Conservation (phyloP, 2,797 vertebrate species). For the Carcharodon carcharias region DNA sequence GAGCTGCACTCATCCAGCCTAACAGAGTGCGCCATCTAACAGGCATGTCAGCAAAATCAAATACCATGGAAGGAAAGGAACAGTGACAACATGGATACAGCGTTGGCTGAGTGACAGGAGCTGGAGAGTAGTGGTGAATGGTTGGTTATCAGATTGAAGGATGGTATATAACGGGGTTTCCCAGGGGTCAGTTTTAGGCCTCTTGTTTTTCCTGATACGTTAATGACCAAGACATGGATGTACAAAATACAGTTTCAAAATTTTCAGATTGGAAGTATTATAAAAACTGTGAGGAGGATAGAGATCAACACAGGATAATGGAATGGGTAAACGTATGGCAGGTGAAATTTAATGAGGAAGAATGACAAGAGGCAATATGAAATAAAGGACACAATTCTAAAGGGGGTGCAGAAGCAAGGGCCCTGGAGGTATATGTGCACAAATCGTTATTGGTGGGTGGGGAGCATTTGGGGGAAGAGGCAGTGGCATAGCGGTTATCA, state of each 20-base stretch:
- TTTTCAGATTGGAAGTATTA: not conserved
- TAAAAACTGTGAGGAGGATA: too few relatives aligned
- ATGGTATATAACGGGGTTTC: not conserved
- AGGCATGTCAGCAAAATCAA: too few relatives aligned
- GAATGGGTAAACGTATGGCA: not conserved
- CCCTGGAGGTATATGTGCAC: too few relatives aligned
- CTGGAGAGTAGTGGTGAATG: not conserved
- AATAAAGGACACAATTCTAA: not conserved
- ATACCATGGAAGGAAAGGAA: too few relatives aligned
- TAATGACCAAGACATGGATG: not conserved
- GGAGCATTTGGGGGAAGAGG: too few relatives aligned
- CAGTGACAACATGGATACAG: not conserved
- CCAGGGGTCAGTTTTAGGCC: not conserved
- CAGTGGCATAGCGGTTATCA: too few relatives aligned
- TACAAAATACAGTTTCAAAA: too few relatives aligned
- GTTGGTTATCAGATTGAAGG: not conserved
- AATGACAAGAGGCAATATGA: not conserved
- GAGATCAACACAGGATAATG: not conserved
- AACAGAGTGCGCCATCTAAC: too few relatives aligned
- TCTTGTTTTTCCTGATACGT: not conserved
- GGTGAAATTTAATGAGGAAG: not conserved
- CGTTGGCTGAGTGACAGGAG: not conserved
- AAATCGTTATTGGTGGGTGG: too few relatives aligned
- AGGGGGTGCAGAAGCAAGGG: not conserved
- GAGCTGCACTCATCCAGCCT: too few relatives aligned